Base-by-base conservation (phyloP, 2,888 invertebrate species). In the Hirtodrosophila confusa region DNA sequence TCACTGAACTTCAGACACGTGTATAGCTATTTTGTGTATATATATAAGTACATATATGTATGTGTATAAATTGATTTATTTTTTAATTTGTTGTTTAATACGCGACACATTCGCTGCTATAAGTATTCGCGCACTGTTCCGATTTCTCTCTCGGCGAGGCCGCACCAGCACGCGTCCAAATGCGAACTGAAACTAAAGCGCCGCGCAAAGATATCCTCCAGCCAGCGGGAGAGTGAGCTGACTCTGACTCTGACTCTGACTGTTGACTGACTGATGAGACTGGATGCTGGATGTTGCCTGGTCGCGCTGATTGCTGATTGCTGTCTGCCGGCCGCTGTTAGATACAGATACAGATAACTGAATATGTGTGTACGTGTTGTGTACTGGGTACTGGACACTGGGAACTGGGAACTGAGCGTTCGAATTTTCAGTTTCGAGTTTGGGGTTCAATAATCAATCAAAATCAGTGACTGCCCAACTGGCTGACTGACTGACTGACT, bases 111-210 rank as follows among this genome's bases (percentile, higher is more conserved):
- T 70, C 60, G 56, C 33, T 53, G 44, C 23, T 63, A 40, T 35
- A 75, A 61, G 55, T 68, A 60, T 68, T 60, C 60, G 55, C 69
- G 55, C 63, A 75, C 48, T 56, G 54, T 61, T 60, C 45, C 44
- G 68, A 51, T 70, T 60, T 67, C 63, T 76, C 80, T 68, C 63
- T 85, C 72, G 79, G 60, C 86, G 79, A 85, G 74, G 80, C 70
- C 79, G 83, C 73, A 85, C 58, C 76, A 73, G 84, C 79, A 86
- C 86, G 83, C 88, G 88, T 83, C 77, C 80, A 85, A 83, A 86
- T 79, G 76, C 80, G 75, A 84, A 84, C 86, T 88, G 80, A 84
- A 80, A 80, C 82, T 78, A 69, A 88, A 82, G 64, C 65, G 68
- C 67, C 86, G 78, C 74, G 77, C 75, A 71, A 86, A 80, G 82